A percentile compares a stretch with the other conserved stretches of the same genome.
Evolutionary conservation across 2,888 invertebrate genomes (phyloP).

Genomic region (Apamea sordens): DNA sequence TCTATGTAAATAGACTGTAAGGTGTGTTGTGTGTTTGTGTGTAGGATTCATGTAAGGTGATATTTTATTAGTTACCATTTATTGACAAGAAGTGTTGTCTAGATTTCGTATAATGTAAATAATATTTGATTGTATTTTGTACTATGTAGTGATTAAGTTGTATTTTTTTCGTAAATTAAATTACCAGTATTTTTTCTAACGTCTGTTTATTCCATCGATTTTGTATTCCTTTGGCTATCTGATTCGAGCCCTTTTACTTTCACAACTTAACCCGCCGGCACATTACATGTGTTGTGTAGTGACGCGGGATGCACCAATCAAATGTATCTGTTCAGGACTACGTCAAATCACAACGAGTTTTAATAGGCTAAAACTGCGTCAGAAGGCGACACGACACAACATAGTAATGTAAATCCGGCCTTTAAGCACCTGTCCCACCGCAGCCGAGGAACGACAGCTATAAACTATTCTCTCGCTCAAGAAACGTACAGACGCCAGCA

Average conservation of each 20-base stretch:
- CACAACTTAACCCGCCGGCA: neutral
- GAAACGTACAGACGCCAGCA: no score
- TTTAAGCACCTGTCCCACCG: neutral
- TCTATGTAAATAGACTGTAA: neutral
- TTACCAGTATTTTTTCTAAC: neutral
- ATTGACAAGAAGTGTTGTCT: neutral
- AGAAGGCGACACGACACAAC: neutral
- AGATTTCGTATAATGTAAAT: constrained; percentile 10
- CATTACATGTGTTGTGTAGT: neutral
- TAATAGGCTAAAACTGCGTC: neutral
- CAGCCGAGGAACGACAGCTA: neutral
- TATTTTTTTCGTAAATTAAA: constrained; percentile 21
- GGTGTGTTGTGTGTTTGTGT: no score
- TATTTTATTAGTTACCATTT: constrained; percentile 44
- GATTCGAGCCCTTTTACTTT: neutral
- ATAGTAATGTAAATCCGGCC: neutral
- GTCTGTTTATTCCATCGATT: neutral
- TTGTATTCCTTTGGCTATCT: neutral
- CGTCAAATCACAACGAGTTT: neutral
- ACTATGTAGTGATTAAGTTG: neutral
- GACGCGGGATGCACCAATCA: neutral
- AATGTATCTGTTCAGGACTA: neutral
- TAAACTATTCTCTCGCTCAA: no score
- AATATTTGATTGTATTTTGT: neutral
- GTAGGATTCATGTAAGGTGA: constrained; percentile 8